These are phyloP conservation scores for Nothocercus julius DNA, from an alignment of 2,113 vertebrate genomes.

Conservation along the genomic window DNA sequence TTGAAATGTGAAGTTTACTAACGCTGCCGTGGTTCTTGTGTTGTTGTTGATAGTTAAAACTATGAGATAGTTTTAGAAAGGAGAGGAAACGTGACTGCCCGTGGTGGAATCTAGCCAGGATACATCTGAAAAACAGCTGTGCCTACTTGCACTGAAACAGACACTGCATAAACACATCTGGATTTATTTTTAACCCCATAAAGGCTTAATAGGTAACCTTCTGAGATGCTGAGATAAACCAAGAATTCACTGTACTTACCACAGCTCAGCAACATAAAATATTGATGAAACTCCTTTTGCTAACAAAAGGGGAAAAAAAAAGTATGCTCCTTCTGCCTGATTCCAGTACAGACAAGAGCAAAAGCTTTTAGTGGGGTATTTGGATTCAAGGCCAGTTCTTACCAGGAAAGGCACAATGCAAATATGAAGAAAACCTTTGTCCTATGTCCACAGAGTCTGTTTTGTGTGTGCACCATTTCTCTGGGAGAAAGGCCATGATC, in stretches of 20 bases:
- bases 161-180: conserved; percentile 37
- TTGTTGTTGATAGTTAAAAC: conserved; percentile 20
- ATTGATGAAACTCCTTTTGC: not conserved
- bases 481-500: not conserved
- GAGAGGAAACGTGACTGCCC: conserved; percentile 10
- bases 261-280: not conserved
- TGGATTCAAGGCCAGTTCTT: not conserved
- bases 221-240: not conserved
- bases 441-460: not conserved
- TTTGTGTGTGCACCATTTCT: not conserved
- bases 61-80: not conserved
- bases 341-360: conserved; percentile 22
- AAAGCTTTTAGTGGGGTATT: not conserved
- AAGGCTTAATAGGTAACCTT: not conserved
- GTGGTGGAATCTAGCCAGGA: conserved; percentile 17
- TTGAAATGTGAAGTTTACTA: not conserved
- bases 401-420: not conserved
- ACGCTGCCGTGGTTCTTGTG: not conserved
- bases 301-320: not conserved
- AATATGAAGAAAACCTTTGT: conserved; percentile 7
- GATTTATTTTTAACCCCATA: conserved; percentile 45
- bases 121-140: conserved; percentile 38
- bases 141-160: conserved; percentile 28
- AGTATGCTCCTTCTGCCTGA: not conserved
- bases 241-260: not conserved